phyloP scores from a whole-genome alignment of 2,113 vertebrate species.

The Prochilodus magdalenae region DNA sequence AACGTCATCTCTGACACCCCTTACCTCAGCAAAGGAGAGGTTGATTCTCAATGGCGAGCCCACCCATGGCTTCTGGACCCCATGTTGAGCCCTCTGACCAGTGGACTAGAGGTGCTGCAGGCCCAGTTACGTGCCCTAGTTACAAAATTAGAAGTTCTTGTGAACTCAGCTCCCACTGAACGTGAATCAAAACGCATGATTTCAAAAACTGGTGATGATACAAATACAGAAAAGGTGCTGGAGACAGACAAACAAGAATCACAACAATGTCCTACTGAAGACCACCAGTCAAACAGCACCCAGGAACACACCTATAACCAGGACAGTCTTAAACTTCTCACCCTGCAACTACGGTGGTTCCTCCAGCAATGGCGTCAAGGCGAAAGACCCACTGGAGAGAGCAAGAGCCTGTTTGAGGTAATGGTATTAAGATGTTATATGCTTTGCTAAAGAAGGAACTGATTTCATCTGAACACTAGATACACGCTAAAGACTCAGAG shows the following conservation, averaged over 20 bases:
- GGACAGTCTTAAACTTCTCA: slow-evolving; percentile 79
- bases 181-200: slow-evolving; percentile 13
- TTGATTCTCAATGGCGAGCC: slow-evolving; percentile 70
- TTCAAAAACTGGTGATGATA: slow-evolving; percentile 52
- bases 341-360: slow-evolving; percentile 90
- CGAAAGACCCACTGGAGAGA: slow-evolving; percentile 69
- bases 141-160: slow-evolving; percentile 82
- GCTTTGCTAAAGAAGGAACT: neutral
- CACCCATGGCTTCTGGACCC: slow-evolving; percentile 66
- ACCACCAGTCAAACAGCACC: neutral
- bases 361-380: slow-evolving; percentile 89
- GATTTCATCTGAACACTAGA: neutral
- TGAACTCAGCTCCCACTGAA: slow-evolving; percentile 69
- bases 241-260: slow-evolving; percentile 58
- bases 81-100: slow-evolving; percentile 81
- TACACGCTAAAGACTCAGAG: neutral
- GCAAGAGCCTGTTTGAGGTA: slow-evolving; percentile 84
- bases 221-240: slow-evolving; percentile 70
- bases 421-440: neutral
- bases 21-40: slow-evolving; percentile 56
- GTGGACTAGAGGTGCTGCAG: slow-evolving; percentile 85
- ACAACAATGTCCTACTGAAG: slow-evolving; percentile 9
- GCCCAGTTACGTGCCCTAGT: slow-evolving; percentile 85
- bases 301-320: slow-evolving; percentile 42
- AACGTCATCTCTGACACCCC: slow-evolving; percentile 21